A percentile compares a stretch with the other conserved stretches of the same genome.
Evolutionary conservation across 2,113 vertebrate genomes (phyloP).

Genomic region (Phalacrocorax carbo): DNA sequence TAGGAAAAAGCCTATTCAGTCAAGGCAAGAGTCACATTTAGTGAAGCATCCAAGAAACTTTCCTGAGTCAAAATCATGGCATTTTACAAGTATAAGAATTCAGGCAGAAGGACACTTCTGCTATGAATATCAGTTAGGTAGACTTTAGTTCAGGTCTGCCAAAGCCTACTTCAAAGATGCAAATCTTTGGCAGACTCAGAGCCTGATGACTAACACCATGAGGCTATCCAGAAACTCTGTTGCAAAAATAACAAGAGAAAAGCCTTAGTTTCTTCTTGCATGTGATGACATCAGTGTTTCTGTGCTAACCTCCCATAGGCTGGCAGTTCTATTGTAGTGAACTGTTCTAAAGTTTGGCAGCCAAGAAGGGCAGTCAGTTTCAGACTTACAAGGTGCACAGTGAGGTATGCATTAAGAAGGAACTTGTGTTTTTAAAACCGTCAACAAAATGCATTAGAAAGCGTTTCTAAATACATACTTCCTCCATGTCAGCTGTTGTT

Average conservation of each 20-base stretch:
- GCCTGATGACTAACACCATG: background rate
- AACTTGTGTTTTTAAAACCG: background rate
- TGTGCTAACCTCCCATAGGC: background rate
- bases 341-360: background rate
- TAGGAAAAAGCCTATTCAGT: background rate
- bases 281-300: background rate
- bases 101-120: background rate
- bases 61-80: background rate
- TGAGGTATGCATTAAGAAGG: background rate
- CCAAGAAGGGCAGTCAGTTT: background rate
- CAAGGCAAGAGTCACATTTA: background rate
- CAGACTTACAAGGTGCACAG: background rate
- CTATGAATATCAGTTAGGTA: background rate
- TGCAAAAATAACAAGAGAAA: background rate
- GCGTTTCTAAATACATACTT: background rate
- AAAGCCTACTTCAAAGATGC: background rate
- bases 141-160: background rate
- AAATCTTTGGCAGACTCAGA: background rate
- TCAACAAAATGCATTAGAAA: background rate
- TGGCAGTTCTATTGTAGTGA: background rate
- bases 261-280: background rate
- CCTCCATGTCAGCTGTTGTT: background rate
- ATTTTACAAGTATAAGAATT: background rate
- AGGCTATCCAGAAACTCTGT: background rate
- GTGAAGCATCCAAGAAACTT: background rate